Base-by-base conservation (phyloP, 2,113 vertebrate genomes). In the Steatornis caripensis region DNA sequence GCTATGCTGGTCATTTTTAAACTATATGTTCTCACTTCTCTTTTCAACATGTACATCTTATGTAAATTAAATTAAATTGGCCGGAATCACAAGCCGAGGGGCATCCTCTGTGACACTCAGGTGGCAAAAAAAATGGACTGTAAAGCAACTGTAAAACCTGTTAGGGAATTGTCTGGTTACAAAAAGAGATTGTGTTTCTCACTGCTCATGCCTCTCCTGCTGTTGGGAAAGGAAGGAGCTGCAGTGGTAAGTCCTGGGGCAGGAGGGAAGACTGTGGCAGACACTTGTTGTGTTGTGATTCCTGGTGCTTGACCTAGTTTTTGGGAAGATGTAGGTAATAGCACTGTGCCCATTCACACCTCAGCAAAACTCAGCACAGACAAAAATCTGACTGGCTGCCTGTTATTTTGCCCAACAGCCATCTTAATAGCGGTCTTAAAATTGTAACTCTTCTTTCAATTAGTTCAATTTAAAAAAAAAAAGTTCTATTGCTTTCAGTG, bases 61-160 rank as follows among this genome's bases (percentile, higher is more conserved):
- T 0, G 2, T 37, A 84, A 90, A 96, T 84, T 71, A 71, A 96
- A 96, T 84, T 89, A 89, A 84, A 57, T 89, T 81, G 61, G 84
- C 69, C 88, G 3, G 2, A 36, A 37, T 62, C 69, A 84, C 51
- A 81, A 53, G 24, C 60, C 82, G n/a, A 49, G 39, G 5, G 1
- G 46, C 75, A 53, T 43, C 29, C 49, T 66, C 46, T 45, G 29
- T 62, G 46, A 51, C 84, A 78, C 55, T 45, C 43, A 45, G 53
- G 69, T 78, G 51, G 61, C 72, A 27, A 74, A 81, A 81, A 65
- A 70, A 70, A 58, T 18, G 9, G 19, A 8, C 20, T 90, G 36
- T 36, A 60, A 90, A 90, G 37, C 41, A 68, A 27, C 34, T 54
- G 58, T 16, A 37, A 86, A 95, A 68, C 2, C 41, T 66, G 23